Percentiles rank a stretch among this genome's conserved stretches.
phyloP scores from a whole-genome alignment of 2,113 vertebrate genomes.

The Pteruthius melanotis region DNA sequence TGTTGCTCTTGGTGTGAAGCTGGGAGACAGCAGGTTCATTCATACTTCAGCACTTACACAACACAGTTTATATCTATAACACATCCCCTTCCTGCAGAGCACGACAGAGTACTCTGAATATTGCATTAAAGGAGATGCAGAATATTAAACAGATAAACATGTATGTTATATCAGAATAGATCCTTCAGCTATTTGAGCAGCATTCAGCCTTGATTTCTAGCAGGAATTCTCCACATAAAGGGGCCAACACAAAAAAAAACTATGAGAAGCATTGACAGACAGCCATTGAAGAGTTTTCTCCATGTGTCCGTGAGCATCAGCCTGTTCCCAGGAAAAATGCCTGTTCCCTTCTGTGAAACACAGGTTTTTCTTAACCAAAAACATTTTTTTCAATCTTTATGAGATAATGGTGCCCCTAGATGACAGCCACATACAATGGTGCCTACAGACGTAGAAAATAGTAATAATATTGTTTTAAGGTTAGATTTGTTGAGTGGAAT shows the following conservation, averaged over 20 bases:
- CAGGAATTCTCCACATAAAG: not conserved
- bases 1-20: not conserved
- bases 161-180: not conserved
- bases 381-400: not conserved
- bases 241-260: not conserved
- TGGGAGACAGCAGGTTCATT: slow-evolving; percentile 17
- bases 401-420: not conserved
- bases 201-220: not conserved
- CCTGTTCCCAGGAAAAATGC: not conserved
- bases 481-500: not conserved
- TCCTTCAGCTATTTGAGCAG: not conserved
- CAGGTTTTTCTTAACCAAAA: not conserved
- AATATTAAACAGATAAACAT: not conserved
- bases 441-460: not conserved
- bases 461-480: not conserved
- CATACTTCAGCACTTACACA: not conserved
- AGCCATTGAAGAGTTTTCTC: not conserved
- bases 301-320: not conserved
- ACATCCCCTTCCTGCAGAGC: not conserved
- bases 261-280: not conserved
- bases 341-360: not conserved
- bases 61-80: not conserved
- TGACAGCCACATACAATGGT: not conserved
- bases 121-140: not conserved
- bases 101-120: not conserved